Evolutionary conservation across 2,797 vertebrate species (phyloP).

Genomic region (Avahi laniger): DNA sequence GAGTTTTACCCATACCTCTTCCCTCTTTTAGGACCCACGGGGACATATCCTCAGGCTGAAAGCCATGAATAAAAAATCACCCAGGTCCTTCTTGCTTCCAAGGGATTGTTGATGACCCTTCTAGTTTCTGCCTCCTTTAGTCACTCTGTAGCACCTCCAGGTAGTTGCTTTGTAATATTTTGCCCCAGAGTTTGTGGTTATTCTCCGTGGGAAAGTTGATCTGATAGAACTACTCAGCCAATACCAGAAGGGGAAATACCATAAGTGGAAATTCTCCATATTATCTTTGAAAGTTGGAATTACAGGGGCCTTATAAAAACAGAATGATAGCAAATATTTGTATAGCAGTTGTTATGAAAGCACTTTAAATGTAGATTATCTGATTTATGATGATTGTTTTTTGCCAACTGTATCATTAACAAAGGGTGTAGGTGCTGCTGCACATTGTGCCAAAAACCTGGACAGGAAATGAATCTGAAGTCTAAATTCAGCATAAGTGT

Average conservation of each 20-base stretch:
- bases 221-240: not conserved
- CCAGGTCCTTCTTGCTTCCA: not conserved
- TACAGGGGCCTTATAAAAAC: not conserved
- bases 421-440: not conserved
- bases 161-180: not conserved
- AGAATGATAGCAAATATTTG: not conserved
- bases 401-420: not conserved
- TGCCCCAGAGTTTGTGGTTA: not conserved
- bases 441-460: not conserved
- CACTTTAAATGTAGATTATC: not conserved
- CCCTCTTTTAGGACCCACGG: not conserved
- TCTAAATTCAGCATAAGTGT: not conserved
- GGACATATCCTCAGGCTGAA: not conserved
- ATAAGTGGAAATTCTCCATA: not conserved
- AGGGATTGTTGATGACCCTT: not conserved
- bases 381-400: not conserved
- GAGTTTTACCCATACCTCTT: not conserved
- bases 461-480: not conserved
- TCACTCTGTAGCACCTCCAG: not conserved
- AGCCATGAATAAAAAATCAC: not conserved
- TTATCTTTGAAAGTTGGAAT: not conserved
- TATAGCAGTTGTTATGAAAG: not conserved
- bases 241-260: not conserved
- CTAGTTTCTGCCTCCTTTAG: not conserved
- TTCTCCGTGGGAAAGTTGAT: not conserved